phyloP scores from a whole-genome alignment of 2,797 vertebrate genomes.

The Heterohyrax brucei region DNA sequence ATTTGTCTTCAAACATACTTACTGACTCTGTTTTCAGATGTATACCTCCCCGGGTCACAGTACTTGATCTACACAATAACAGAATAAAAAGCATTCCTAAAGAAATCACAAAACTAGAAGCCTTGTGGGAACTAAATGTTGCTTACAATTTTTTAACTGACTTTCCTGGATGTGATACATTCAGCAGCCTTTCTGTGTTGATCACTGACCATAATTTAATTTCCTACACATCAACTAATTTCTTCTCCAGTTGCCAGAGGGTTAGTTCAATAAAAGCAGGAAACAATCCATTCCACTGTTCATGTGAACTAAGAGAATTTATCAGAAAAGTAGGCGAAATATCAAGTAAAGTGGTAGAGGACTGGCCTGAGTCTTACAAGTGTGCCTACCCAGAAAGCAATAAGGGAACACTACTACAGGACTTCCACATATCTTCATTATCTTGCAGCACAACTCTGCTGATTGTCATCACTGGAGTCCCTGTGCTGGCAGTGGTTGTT shows the following conservation, averaged over 20 bases:
- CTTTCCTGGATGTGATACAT: slow-evolving; percentile 90
- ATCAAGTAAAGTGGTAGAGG: slow-evolving; percentile 73
- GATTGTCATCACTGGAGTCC: slow-evolving; percentile 90
- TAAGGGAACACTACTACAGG: slow-evolving; percentile 88
- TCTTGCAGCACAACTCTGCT: slow-evolving; percentile 92
- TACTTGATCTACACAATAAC: slow-evolving; percentile 91
- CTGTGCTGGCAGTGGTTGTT: slow-evolving; percentile 85
- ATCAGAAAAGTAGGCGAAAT: slow-evolving; percentile 38
- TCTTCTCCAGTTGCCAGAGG: slow-evolving; percentile 91
- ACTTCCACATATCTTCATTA: slow-evolving; percentile 90
- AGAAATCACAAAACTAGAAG: slow-evolving; percentile 82
- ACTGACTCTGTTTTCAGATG: slow-evolving; percentile 92
- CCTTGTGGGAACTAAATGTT: slow-evolving; percentile 91
- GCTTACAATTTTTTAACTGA: slow-evolving; percentile 91
- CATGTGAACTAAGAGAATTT: slow-evolving; percentile 92
- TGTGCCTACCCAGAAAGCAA: slow-evolving; percentile 93
- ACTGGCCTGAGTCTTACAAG: slow-evolving; percentile 93
- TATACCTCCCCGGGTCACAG: slow-evolving; percentile 89
- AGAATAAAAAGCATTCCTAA: slow-evolving; percentile 90
- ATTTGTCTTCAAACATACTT: slow-evolving; percentile 93
- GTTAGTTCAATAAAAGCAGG: slow-evolving; percentile 91
- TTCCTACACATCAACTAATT: slow-evolving; percentile 89
- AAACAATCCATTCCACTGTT: slow-evolving; percentile 93
- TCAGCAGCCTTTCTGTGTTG: slow-evolving; percentile 89
- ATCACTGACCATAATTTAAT: slow-evolving; percentile 92